These are phyloP conservation scores for Tetragnatha versicolor DNA, from an alignment of 1,140 invertebrate species.

Conservation along the genomic window DNA sequence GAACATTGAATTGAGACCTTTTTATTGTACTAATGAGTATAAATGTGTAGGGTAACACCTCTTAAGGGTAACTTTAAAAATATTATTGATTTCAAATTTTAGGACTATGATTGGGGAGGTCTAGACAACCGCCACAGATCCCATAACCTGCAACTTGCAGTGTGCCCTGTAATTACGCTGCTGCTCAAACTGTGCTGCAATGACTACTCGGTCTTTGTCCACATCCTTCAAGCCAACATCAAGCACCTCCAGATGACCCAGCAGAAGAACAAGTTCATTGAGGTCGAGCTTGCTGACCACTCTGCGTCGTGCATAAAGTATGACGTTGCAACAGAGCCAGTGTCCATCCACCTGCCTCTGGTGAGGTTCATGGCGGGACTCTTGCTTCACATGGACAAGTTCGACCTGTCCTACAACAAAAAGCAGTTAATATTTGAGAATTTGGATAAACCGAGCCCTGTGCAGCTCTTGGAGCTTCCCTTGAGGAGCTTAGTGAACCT, in stretches of 20 bases:
- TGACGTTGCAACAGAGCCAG: constrained; percentile 82
- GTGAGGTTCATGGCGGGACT: constrained; percentile 87
- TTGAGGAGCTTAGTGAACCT: constrained; percentile 81
- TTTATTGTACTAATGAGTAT: too few species aligned
- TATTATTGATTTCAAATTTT: too few species aligned
- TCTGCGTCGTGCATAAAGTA: constrained; percentile 73
- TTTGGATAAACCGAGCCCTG: constrained; percentile 71
- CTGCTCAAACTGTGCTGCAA: constrained; percentile 90
- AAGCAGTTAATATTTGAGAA: constrained; percentile 59
- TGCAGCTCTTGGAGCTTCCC: constrained; percentile 82
- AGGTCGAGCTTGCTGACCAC: constrained; percentile 15
- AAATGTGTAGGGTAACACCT: too few species aligned
- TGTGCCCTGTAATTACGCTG: constrained; percentile 85
- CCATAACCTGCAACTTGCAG: constrained; percentile 93
- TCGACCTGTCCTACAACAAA: constrained; percentile 61
- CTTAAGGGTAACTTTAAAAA: too few species aligned
- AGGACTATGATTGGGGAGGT: constrained; percentile 97
- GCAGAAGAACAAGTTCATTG: constrained; percentile 5
- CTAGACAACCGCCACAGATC: constrained; percentile 99
- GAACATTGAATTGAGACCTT: too few species aligned
- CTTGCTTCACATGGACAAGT: constrained; percentile 78
- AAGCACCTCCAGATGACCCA: constrained; percentile 38
- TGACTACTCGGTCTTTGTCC: constrained; percentile 79
- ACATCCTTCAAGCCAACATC: constrained; percentile 72
- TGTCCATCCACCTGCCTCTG: constrained; percentile 91